Evolutionary conservation across 1,140 invertebrate genomes (phyloP).

Genomic region (Musca vetustissima): DNA sequence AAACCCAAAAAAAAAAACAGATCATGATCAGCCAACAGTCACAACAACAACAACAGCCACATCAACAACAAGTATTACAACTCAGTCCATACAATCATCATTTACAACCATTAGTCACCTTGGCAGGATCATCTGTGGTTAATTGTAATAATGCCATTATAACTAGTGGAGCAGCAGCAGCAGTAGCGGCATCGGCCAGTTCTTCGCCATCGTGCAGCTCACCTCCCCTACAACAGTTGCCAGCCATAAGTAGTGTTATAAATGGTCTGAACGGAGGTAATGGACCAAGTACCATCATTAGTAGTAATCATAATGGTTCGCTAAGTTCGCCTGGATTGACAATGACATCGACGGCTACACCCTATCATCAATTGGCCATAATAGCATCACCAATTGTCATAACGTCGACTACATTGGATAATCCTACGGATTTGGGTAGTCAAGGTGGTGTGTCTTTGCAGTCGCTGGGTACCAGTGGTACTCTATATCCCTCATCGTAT

Average conservation of each 20-base stretch:
- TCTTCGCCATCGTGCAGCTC: constrained; percentile 38
- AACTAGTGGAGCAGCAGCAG: constrained; percentile 35
- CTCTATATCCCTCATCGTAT: not conserved
- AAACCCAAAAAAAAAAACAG: not conserved
- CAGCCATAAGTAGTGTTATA: constrained; percentile 39
- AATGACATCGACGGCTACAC: not conserved
- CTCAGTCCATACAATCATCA: constrained; percentile 27
- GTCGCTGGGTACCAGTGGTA: constrained; percentile 32
- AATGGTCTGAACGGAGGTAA: constrained; percentile 30
- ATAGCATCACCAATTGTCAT: constrained; percentile 36
- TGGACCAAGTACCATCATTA: not conserved
- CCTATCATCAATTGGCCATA: constrained; percentile 44
- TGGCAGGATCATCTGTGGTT: not conserved
- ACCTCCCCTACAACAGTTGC: constrained; percentile 26
- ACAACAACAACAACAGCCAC: constrained; percentile 42
- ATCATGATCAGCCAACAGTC: constrained; percentile 31
- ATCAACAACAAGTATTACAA: constrained; percentile 36
- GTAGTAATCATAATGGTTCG: constrained; percentile 6
- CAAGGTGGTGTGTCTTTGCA: constrained; percentile 48
- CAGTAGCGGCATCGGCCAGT: constrained; percentile 33
- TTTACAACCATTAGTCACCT: constrained; percentile 28
- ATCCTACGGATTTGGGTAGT: constrained; percentile 32
- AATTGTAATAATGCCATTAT: not conserved
- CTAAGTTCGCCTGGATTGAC: not conserved
- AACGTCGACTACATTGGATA: constrained; percentile 21